Evolutionary conservation across 1,140 invertebrate genomes (phyloP), one percentile per base, ranked within the genome.

Genomic region (Polypedilum pembai): DNA sequence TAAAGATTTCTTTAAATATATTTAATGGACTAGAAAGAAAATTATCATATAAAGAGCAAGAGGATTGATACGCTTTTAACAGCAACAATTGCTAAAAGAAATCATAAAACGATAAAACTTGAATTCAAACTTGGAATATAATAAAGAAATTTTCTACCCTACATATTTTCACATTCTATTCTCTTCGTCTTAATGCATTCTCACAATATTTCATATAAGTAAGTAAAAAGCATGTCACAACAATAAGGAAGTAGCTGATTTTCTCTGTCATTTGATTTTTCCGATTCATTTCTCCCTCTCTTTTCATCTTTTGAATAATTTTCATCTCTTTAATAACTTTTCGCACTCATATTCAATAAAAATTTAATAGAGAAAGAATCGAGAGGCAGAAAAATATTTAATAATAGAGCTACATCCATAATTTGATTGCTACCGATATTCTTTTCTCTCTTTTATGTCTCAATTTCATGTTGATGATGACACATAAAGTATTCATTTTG

Each of bases 161-260:
- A 12, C 2, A 12, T 45, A 45, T 45, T 45, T 15, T 45, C 8
- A 12, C 41, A 12, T 8, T 45, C 45, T n/a, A 4, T 56, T 56
- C n/a, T 8, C 15, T 12, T n/a, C 15, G n/a, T 0, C 45, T 56
- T 33, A 56, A 56, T 56, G 45, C n/a, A 56, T 56, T 56, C n/a
- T 12, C 12, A 12, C n/a, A n/a, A n/a, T 12, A 56, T 56, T 56
- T 12, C 12, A 56, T n/a, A 56, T 15, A 15, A 56, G 45, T 3
- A 33, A 3, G 5, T 33, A 5, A 56, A n/a, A 56, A 56, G 45
- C 7, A 56, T 56, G 45, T 56, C 45, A 56, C 3, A 74, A 15
- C 41, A 21, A 65, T 74, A 74, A 21, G 40, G 41, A 56, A 24
- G 18, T 63, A 18, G 20, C 56, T 21, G 73, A 18, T 75, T 40